phyloP scores from a whole-genome alignment of 2,888 invertebrate genomes.

The Microplitis deprimator region DNA sequence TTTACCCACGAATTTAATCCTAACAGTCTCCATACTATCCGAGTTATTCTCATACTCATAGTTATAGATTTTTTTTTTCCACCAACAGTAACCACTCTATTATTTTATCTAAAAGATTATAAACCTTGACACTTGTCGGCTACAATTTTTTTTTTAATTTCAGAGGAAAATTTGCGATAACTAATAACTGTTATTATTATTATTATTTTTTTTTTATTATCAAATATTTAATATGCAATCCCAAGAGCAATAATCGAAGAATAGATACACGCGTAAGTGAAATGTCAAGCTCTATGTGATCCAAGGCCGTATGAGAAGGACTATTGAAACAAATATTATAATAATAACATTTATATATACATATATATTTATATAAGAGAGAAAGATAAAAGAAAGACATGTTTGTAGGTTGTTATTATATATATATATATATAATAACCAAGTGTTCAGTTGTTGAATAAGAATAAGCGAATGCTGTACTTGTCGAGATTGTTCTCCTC shows the following conservation, averaged over 20 bases:
- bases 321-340: slow-evolving; percentile 52
- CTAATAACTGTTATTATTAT: not conserved
- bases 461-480: slow-evolving; percentile 34
- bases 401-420: not conserved
- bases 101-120: not conserved
- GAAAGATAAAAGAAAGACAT: slow-evolving; percentile 3
- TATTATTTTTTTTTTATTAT: not conserved
- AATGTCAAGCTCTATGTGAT: slow-evolving; percentile 63
- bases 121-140: not conserved
- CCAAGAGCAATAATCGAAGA: slow-evolving; percentile 26
- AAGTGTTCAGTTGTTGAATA: slow-evolving; percentile 13
- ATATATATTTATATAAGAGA: slow-evolving; percentile 1
- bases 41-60: not conserved
- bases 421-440: not conserved
- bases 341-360: slow-evolving; percentile 21
- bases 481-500: slow-evolving; percentile 41
- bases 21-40: not conserved
- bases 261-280: slow-evolving; percentile 54
- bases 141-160: too few relatives aligned
- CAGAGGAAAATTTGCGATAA: too few relatives aligned
- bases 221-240: slow-evolving; percentile 22
- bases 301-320: slow-evolving; percentile 59
- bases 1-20: not conserved
- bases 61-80: not conserved
- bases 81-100: not conserved